These are phyloP conservation scores for Andricus grossulariae DNA, from an alignment of 1,140 invertebrate species.

Conservation along the genomic window DNA sequence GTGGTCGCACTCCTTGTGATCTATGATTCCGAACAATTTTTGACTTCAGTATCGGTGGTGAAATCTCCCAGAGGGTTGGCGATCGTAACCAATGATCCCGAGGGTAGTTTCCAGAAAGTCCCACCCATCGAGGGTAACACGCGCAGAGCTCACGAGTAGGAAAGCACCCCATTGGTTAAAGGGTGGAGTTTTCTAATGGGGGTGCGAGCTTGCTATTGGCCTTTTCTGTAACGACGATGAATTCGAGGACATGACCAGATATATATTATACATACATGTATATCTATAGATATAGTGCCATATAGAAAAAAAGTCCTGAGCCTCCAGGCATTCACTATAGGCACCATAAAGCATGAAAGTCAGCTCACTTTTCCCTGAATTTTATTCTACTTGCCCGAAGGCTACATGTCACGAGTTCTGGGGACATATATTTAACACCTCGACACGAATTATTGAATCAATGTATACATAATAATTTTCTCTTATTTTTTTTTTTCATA, in stretches of 20 bases:
- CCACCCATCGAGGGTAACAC: conserved; percentile 25
- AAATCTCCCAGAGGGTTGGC: conserved; percentile 17
- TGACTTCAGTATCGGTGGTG: conserved; percentile 3
- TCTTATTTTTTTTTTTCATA: too few species aligned
- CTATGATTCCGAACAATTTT: conserved; percentile 42
- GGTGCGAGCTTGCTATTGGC: conserved; percentile 45
- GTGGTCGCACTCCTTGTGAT: conserved; percentile 39
- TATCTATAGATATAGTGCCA: neutral
- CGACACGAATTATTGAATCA: too few species aligned
- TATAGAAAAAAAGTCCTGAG: conserved; percentile 16
- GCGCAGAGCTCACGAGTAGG: conserved; percentile 36
- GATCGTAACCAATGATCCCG: conserved; percentile 31
- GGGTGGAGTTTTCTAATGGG: conserved; percentile 55
- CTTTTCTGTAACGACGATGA: conserved; percentile 13
- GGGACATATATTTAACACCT: too few species aligned
- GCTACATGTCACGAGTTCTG: too few species aligned
- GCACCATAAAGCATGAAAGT: conserved; percentile 6
- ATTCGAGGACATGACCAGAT: conserved; percentile 23
- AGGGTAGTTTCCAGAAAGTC: conserved; percentile 29
- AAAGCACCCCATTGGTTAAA: conserved; percentile 57
- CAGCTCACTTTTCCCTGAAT: neutral
- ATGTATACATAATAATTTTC: too few species aligned
- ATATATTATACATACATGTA: neutral
- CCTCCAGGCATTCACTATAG: neutral
- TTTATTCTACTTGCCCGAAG: neutral